phyloP scores from a whole-genome alignment of 2,113 vertebrate species.

The Corythaeola cristata region DNA sequence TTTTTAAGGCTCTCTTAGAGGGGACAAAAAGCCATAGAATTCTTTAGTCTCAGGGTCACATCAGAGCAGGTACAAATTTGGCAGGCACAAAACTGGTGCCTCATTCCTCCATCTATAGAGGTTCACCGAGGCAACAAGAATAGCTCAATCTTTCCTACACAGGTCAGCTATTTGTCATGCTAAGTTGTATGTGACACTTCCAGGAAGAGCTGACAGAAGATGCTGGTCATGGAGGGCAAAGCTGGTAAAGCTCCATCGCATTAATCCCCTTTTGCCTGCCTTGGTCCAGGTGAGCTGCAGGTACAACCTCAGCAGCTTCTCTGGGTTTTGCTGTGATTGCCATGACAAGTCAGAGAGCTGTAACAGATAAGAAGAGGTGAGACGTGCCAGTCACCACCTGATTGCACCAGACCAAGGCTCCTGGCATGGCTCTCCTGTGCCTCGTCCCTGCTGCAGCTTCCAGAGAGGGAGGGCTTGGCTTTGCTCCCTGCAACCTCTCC shows the following conservation, averaged over 20 bases:
- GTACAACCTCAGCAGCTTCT: neutral
- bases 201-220: neutral
- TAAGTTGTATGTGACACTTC: neutral
- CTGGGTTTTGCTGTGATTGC: neutral
- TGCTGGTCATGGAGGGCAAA: neutral
- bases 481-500: neutral
- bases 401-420: neutral
- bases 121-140: neutral
- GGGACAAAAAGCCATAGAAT: neutral
- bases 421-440: neutral
- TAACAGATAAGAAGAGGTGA: accelerated
- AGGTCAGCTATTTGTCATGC: neutral
- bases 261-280: neutral
- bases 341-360: neutral
- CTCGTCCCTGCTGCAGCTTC: neutral
- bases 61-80: neutral
- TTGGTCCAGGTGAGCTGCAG: neutral
- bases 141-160: neutral
- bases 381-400: neutral
- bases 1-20: neutral
- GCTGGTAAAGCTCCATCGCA: neutral
- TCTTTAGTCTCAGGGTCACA: neutral
- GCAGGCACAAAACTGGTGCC: neutral
- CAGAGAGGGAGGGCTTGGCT: neutral
- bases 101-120: neutral